phyloP scores from a whole-genome alignment of 2,888 invertebrate genomes.

The Eristalis arbustorum region DNA sequence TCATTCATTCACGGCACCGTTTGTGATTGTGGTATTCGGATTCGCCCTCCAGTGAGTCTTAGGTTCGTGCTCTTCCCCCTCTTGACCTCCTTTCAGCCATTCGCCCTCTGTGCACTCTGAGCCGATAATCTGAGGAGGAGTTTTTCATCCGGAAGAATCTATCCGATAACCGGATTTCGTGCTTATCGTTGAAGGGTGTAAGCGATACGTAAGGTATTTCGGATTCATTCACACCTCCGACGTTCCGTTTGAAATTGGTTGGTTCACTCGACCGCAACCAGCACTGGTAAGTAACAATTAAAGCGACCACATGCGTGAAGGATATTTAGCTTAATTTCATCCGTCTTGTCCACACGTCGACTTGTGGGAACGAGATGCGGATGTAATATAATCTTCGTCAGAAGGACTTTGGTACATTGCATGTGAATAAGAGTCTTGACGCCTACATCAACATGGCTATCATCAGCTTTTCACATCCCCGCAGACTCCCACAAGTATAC shows the following conservation, averaged over 20 bases:
- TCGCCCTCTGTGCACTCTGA: neutral
- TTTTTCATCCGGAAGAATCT: neutral
- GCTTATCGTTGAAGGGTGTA: neutral
- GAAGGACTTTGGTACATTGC: no score
- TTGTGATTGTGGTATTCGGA: neutral
- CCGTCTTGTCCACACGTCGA: no score
- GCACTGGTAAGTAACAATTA: no score
- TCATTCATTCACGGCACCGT: neutral
- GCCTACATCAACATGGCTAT: no score
- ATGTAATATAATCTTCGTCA: no score
- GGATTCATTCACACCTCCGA: neutral
- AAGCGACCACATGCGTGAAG: no score
- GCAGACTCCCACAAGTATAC: no score
- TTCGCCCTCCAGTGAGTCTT: neutral
- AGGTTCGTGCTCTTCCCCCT: neutral
- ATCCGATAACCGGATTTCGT: neutral
- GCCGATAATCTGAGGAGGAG: neutral
- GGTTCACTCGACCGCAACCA: neutral
- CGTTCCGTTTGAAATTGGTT: neutral
- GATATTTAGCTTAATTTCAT: no score
- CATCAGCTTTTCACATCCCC: no score
- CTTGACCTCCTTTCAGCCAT: neutral
- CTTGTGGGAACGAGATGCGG: no score
- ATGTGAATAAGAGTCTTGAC: no score
- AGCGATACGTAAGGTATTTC: neutral